phyloP scores from a whole-genome alignment of 1,140 invertebrate species.

The Bombus huntii region DNA sequence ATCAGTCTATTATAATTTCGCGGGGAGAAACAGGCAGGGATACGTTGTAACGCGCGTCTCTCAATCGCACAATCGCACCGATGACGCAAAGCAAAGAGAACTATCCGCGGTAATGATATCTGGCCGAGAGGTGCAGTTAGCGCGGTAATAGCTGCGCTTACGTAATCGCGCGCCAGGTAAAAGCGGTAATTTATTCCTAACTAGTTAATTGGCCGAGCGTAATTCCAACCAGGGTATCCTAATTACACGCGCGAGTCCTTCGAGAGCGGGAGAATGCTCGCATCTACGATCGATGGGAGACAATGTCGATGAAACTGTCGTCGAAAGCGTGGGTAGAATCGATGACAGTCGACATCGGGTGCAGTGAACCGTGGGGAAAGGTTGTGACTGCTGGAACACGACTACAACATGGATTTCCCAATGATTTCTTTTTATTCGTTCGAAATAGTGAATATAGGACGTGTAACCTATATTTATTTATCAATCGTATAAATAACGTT shows the following conservation, averaged over 20 bases:
- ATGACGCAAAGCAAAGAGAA: constrained; percentile 46
- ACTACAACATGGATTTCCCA: not conserved
- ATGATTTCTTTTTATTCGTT: not conserved
- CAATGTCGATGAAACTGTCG: not conserved
- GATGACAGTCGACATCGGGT: not conserved
- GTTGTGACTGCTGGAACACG: not conserved
- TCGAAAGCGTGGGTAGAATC: not conserved
- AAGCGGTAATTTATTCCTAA: constrained; percentile 67
- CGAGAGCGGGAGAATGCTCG: not conserved
- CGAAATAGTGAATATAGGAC: too few relatives aligned
- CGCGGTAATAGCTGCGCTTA: constrained; percentile 56
- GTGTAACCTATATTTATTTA: too few relatives aligned
- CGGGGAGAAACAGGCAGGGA: not conserved
- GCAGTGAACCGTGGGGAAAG: not conserved
- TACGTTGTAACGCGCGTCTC: not conserved
- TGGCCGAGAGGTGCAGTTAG: constrained; percentile 55
- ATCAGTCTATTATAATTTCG: too few relatives aligned
- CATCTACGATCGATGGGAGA: constrained; percentile 15
- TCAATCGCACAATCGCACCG: constrained; percentile 8
- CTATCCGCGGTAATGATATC: constrained; percentile 21
- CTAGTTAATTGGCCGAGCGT: constrained; percentile 66
- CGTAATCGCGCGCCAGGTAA: constrained; percentile 64
- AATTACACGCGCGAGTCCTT: constrained; percentile 48
- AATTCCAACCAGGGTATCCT: constrained; percentile 57
- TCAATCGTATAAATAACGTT: too few relatives aligned